Evolutionary conservation across 2,888 invertebrate genomes (phyloP).

Genomic region (Minunthozetes semirufus): DNA sequence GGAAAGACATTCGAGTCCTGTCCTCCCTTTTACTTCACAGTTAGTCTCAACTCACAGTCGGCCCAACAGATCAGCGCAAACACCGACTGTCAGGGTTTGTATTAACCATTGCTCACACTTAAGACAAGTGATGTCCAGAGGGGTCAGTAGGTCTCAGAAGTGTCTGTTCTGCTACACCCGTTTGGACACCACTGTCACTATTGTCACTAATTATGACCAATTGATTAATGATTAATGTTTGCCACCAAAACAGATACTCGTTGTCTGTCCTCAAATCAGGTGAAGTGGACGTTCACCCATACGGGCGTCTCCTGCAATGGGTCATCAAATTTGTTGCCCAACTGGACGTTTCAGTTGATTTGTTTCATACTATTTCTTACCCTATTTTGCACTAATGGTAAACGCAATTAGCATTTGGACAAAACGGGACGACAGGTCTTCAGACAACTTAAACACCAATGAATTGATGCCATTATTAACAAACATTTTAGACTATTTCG

Average conservation of each 20-base stretch:
- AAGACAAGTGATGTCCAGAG: no score
- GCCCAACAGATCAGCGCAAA: not conserved
- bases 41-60: slow-evolving; percentile 5
- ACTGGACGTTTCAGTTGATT: not conserved
- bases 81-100: slow-evolving; percentile 32
- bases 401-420: slow-evolving; percentile 11
- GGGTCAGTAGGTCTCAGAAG: no score
- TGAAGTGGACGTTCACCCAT: slow-evolving; percentile 34
- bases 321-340: not conserved
- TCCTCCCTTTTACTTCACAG: slow-evolving; percentile 35
- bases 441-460: not conserved
- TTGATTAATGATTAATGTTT: not conserved
- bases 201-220: no score
- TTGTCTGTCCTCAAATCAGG: slow-evolving; percentile 32
- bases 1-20: slow-evolving; percentile 30
- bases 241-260: slow-evolving; percentile 20
- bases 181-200: no score
- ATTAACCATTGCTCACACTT: no score
- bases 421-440: not conserved
- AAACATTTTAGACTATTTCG: slow-evolving; percentile 24
- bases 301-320: slow-evolving; percentile 33
- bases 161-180: no score
- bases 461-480: slow-evolving; percentile 10
- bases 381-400: slow-evolving; percentile 17
- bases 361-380: slow-evolving; percentile 4